Percentiles rank a stretch among this genome's conserved stretches.
These are phyloP conservation scores for Dryomyza anilis DNA, from an alignment of 2,888 invertebrate genomes.

Conservation along the genomic window DNA sequence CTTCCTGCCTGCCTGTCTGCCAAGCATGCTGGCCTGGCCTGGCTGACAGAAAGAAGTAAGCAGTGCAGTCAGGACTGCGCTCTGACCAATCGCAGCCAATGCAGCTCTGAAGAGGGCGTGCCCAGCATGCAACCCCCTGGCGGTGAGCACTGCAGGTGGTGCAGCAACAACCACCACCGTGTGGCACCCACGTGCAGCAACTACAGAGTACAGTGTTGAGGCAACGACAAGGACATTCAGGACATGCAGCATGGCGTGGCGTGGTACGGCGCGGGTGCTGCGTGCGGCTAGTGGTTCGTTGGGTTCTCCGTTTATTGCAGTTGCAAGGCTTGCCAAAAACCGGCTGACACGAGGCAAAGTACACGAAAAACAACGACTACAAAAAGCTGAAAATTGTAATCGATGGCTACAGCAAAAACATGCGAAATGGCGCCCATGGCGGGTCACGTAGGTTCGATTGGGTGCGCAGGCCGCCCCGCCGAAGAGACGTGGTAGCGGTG, in stretches of 20 bases:
- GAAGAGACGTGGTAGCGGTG: background rate
- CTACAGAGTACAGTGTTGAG: too few relatives aligned
- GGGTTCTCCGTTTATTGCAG: background rate
- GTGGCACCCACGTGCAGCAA: constrained; percentile 11
- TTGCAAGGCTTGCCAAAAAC: constrained; percentile 17
- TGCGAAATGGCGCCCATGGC: constrained; percentile 16
- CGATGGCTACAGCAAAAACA: constrained; percentile 24
- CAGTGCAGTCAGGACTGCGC: background rate
- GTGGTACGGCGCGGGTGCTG: background rate
- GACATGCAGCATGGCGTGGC: constrained; percentile 13
- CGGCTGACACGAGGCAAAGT: background rate
- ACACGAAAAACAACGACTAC: background rate
- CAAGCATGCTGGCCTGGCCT: constrained; percentile 20
- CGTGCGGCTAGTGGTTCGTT: background rate
- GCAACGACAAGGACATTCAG: constrained; percentile 15
- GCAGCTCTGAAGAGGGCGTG: constrained; percentile 53
- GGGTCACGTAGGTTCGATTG: constrained; percentile 10
- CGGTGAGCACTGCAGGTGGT: constrained; percentile 32
- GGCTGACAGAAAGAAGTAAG: background rate
- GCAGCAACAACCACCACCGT: constrained; percentile 27
- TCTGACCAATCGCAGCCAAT: constrained; percentile 55
- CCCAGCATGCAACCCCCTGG: constrained; percentile 57
- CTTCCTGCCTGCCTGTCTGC: background rate
- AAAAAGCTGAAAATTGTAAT: constrained; percentile 7
- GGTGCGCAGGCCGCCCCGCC: background rate